Evolutionary conservation across 2,888 invertebrate genomes (phyloP).

Genomic region (Oxystoma pomonae): DNA sequence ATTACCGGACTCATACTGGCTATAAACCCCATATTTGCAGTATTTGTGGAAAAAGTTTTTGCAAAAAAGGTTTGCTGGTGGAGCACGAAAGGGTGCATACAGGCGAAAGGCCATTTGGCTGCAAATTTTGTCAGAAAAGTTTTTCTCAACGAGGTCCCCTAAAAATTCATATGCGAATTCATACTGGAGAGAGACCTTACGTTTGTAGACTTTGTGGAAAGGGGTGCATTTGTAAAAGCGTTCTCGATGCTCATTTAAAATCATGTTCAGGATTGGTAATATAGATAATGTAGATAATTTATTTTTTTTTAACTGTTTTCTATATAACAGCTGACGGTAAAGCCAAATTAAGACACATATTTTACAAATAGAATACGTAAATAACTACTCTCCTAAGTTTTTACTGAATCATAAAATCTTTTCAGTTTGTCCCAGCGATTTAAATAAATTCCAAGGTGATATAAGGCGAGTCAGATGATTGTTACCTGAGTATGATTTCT

Average conservation of each 20-base stretch:
- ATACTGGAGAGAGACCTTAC: constrained; percentile 42
- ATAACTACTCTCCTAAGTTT: too few relatives aligned
- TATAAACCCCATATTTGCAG: constrained; percentile 36
- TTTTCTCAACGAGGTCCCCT: constrained; percentile 44
- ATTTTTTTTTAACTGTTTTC: too few relatives aligned
- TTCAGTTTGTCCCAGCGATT: too few relatives aligned
- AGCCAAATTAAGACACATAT: too few relatives aligned
- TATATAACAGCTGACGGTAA: too few relatives aligned
- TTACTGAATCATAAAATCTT: too few relatives aligned
- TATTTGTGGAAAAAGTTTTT: constrained; percentile 52
- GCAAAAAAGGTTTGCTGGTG: constrained; percentile 37
- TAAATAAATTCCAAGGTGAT: too few relatives aligned
- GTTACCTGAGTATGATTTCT: too few relatives aligned
- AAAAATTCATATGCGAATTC: constrained; percentile 34
- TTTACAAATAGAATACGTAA: too few relatives aligned
- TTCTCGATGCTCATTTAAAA: constrained; percentile 29
- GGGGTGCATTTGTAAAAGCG: constrained; percentile 32
- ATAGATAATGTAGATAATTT: too few relatives aligned
- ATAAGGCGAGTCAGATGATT: too few relatives aligned
- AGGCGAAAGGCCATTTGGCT: constrained; percentile 39
- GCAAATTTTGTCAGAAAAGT: constrained; percentile 52
- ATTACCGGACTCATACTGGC: constrained; percentile 37
- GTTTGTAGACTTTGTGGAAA: constrained; percentile 32
- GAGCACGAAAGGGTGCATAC: constrained; percentile 41
- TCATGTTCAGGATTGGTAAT: constrained; percentile 27